Evolutionary conservation across 2,797 vertebrate species (phyloP), one percentile per base, ranked within the genome.

Genomic region (Sebastes hopkinsi): DNA sequence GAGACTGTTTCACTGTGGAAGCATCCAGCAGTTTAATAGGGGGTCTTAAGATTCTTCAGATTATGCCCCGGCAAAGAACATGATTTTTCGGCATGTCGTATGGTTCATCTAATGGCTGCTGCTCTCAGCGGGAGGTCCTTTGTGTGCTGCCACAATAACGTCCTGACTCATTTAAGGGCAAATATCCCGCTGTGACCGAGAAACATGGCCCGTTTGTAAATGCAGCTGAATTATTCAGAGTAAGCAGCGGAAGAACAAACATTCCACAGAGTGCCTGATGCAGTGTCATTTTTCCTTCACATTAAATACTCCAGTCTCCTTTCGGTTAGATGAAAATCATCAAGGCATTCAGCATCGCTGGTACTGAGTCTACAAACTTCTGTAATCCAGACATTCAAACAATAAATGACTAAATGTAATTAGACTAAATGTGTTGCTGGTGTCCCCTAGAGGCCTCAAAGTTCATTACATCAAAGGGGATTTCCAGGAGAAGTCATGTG

Each of bases 221-320:
- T 10, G 14, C 52, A 36, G 58, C 54, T 79, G 30, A 76, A 77
- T 80, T 79, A 83, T 81, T 78, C 54, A 70, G 46, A 68, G 56
- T 72, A 82, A 81, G 77, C 55, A 81, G 27, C 22, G 42, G 80
- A 79, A 80, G 84, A 87, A 80, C 61, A 84, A 84, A 81, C 64
- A 76, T 13, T 61, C 27, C 50, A n/a, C 50, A 54, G 50, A 54
- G 50, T 54, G 20, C 50, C 50, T 75, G 55, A 52, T 64, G 42
- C 34, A 38, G 46, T 42, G n/a, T 76, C 14, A 67, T 83, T 65
- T 67, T 58, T 59, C 36, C n/a, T 78, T 65, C 50, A 54, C 4
- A 60, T 27, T 71, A 38, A 58, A 83, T 9, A 22, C 6, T 13
- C 11, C 10, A 36, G 34, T 10, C 5, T 27, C 14, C 50, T 29